A percentile compares a stretch with the other conserved stretches of the same genome.
Conservation (phyloP, 2,888 invertebrate species). For the Callyntrura guangdongensis region DNA sequence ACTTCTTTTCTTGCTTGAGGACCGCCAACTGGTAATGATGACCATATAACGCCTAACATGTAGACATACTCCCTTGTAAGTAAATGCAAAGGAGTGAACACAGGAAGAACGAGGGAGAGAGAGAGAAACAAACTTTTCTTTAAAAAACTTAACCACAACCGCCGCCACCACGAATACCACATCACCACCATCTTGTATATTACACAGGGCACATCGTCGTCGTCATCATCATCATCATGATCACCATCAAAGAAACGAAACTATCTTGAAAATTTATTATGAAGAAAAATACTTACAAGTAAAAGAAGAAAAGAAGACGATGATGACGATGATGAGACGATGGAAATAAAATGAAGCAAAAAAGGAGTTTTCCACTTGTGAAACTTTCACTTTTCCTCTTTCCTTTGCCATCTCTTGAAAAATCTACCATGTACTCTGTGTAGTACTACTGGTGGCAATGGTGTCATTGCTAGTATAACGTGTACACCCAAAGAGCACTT, state of each 20-base stretch:
- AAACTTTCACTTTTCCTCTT: conserved; percentile 58
- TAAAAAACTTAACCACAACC: conserved; percentile 64
- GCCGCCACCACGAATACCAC: conserved; percentile 63
- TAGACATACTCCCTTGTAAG: no score
- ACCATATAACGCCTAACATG: conserved; percentile 20
- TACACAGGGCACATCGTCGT: conserved; percentile 56
- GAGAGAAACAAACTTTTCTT: conserved; percentile 56
- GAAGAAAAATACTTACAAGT: conserved; percentile 60
- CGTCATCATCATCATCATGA: conserved; percentile 42
- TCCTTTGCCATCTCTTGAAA: conserved; percentile 58
- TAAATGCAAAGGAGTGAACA: neutral
- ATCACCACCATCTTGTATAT: conserved; percentile 60
- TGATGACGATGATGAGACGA: conserved; percentile 46
- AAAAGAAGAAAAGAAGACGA: conserved; percentile 36
- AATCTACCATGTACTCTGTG: conserved; percentile 30
- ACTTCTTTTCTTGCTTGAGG: conserved; percentile 51
- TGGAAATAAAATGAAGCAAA: conserved; percentile 51
- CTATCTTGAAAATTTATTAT: conserved; percentile 71
- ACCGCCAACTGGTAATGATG: conserved; percentile 67
- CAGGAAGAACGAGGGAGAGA: neutral
- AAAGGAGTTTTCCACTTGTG: conserved; percentile 70
- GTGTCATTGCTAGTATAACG: neutral
- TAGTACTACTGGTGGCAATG: neutral
- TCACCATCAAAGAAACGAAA: conserved; percentile 59
- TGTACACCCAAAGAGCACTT: conserved; percentile 50